These are phyloP conservation scores for Chrysaora quinquecirrha DNA, from an alignment of 30 jellyfish, hydroid and myxozoan genomes.

Conservation along the genomic window DNA sequence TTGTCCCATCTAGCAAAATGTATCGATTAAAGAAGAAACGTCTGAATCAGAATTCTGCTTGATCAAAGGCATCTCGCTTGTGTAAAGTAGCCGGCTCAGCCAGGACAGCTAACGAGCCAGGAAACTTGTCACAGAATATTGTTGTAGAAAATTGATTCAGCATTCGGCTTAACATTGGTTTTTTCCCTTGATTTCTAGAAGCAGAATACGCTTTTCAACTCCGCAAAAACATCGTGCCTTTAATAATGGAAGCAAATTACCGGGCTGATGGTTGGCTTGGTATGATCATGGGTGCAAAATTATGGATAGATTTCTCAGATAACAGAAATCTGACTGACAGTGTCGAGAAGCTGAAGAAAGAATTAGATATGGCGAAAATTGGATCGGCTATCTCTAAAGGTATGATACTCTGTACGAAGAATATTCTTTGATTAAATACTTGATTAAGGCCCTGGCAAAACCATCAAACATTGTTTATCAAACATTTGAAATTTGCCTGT, in stretches of 20 bases:
- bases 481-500: too few species aligned
- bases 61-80: too few species aligned
- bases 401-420: not conserved
- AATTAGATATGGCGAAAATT: not conserved
- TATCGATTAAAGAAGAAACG: too few species aligned
- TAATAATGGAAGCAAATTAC: constrained; percentile 63
- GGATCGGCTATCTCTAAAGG: not conserved
- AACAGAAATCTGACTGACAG: not conserved
- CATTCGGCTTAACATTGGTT: not conserved
- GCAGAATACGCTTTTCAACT: constrained; percentile 83
- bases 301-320: constrained; percentile 67
- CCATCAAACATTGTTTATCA: too few species aligned
- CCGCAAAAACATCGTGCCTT: constrained; percentile 48
- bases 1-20: too few species aligned
- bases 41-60: too few species aligned
- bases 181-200: constrained; percentile 22
- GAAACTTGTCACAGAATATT: too few species aligned
- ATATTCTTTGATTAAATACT: too few species aligned
- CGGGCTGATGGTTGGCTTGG: constrained; percentile 91
- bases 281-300: constrained; percentile 68
- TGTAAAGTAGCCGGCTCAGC: too few species aligned
- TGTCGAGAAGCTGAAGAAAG: not conserved
- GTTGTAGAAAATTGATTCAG: too few species aligned
- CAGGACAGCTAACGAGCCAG: too few species aligned
- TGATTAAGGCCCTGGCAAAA: too few species aligned